Evolutionary conservation across 2,797 vertebrate species (phyloP).

Genomic region (Melanotaenia trifasciata): DNA sequence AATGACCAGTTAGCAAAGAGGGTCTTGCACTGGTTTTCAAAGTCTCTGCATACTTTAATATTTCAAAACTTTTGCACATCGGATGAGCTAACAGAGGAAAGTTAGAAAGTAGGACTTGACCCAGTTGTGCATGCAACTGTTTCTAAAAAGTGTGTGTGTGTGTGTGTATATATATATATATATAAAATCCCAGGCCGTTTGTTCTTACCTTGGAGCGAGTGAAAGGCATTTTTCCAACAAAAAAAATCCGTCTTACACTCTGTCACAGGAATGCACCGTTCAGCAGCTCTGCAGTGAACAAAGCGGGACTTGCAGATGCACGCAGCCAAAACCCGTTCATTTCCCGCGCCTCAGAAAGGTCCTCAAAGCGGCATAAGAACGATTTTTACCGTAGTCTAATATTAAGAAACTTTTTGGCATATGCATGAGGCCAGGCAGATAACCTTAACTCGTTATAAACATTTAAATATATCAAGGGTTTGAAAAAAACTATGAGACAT

Average conservation of each 20-base stretch:
- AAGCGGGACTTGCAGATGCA: constrained; percentile 39
- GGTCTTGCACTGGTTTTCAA: neutral
- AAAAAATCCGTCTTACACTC: neutral
- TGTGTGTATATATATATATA: no score
- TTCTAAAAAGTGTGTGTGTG: no score
- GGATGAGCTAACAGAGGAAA: no score
- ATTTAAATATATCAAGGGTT: fast-evolving
- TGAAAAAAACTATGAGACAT: fast-evolving
- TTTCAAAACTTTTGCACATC: no score
- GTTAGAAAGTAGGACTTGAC: no score
- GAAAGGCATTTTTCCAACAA: constrained; percentile 72
- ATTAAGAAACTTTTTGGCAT: fast-evolving
- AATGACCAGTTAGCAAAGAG: neutral
- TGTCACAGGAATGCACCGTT: fast-evolving
- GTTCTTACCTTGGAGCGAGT: constrained; percentile 80
- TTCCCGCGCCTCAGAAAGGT: constrained; percentile 81
- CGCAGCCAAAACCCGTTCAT: constrained; percentile 31
- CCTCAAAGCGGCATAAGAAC: constrained; percentile 72
- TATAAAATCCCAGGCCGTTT: neutral
- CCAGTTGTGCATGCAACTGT: no score
- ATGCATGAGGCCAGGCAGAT: fast-evolving
- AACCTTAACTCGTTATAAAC: fast-evolving
- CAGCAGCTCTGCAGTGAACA: constrained; percentile 49
- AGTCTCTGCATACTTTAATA: no score
- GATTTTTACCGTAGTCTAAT: neutral